These are phyloP conservation scores for Empidonax alnorum DNA, from an alignment of 2,113 vertebrate genomes.

Conservation along the genomic window DNA sequence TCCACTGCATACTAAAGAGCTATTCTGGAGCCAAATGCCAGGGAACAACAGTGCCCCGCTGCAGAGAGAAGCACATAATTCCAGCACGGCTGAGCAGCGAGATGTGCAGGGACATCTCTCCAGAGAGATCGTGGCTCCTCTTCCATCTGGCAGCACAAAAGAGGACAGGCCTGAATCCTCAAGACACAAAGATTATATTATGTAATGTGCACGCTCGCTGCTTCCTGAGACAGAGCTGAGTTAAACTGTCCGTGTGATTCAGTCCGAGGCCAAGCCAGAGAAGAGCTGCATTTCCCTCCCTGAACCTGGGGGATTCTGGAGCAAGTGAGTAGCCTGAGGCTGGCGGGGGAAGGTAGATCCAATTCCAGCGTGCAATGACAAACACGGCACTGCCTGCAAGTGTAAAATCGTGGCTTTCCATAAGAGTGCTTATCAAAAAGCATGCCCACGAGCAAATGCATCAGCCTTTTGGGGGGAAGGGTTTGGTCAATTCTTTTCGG, in stretches of 20 bases:
- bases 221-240: neutral
- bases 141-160: conserved; percentile 69
- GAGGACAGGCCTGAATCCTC: conserved; percentile 65
- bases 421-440: neutral
- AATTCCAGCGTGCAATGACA: neutral
- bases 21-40: conserved; percentile 35
- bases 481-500: neutral
- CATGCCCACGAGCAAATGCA: neutral
- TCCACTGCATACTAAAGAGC: conserved; percentile 38
- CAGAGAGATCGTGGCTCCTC: conserved; percentile 1
- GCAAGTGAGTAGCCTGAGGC: neutral
- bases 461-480: rapidly evolving
- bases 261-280: neutral
- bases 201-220: neutral
- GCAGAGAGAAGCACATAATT: conserved; percentile 7
- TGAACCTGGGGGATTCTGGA: neutral
- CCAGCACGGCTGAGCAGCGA: neutral
- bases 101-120: conserved; percentile 22
- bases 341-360: neutral
- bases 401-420: neutral
- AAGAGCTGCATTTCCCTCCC: neutral
- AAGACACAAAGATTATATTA: conserved; percentile 56
- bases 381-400: neutral
- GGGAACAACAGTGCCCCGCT: neutral
- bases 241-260: neutral